Percentiles rank a stretch among this genome's conserved stretches.
Evolutionary conservation across 2,113 vertebrate genomes (phyloP).

Genomic region (Micronycteris hirsuta): DNA sequence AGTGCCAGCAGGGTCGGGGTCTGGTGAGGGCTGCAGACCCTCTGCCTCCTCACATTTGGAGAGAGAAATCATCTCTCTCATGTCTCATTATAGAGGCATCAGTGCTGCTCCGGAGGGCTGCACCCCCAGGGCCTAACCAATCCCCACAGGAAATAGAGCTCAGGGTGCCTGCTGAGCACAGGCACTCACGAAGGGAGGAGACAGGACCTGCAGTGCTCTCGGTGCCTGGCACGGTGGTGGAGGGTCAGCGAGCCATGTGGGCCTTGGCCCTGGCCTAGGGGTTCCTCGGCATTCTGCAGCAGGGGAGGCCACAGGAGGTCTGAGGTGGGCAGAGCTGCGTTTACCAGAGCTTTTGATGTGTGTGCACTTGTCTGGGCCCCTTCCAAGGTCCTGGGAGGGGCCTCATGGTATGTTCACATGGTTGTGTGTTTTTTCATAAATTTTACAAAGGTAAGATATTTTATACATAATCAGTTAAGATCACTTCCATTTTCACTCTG

Average conservation of each 20-base stretch:
- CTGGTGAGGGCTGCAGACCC: neutral
- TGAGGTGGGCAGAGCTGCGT: neutral
- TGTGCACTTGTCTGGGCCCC: neutral
- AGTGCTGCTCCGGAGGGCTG: neutral
- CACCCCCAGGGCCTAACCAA: neutral
- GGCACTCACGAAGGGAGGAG: too few relatives aligned
- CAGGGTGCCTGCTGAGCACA: neutral
- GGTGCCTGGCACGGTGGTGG: rapidly evolving
- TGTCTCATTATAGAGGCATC: neutral
- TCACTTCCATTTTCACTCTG: neutral
- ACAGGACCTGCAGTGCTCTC: rapidly evolving
- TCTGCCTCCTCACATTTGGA: neutral
- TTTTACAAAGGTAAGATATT: neutral
- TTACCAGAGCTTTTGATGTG: neutral
- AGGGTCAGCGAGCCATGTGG: neutral
- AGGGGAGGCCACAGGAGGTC: neutral
- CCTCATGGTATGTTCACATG: neutral
- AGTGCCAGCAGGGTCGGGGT: neutral
- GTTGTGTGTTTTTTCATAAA: neutral
- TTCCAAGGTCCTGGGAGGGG: neutral
- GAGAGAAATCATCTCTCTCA: neutral
- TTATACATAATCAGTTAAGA: neutral
- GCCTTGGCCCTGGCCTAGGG: neutral
- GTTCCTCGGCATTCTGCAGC: neutral
- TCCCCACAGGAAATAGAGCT: neutral